Base-by-base conservation (phyloP, 1,140 invertebrate genomes). In the Caenorhabditis remanei region DNA sequence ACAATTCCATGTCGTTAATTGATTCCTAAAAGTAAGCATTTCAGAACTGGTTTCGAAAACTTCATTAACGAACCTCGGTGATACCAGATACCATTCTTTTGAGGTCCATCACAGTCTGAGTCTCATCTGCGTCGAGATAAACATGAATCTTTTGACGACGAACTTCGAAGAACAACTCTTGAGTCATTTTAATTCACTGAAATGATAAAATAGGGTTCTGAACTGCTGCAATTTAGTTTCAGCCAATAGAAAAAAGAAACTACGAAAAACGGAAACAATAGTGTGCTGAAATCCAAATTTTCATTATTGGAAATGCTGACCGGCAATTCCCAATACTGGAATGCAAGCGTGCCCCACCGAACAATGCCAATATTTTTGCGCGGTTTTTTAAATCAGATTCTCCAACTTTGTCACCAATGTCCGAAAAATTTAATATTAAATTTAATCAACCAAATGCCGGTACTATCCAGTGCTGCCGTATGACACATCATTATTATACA, bases 1-100 rank as follows among this genome's bases (percentile, higher is more conserved):
- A 79, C n/a, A 79, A n/a, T n/a, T 79, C 71, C 71, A 79, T 24
- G 46, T 50, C 14, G 11, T 24, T 21, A 6, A 50, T n/a, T 32
- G 71, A 1, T 7, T 79, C 71, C 91, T 92, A 48, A 86, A 84
- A 87, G 53, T 14, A 63, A 24, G 1, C 5, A 89, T n/a, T 71
- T 48, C 21, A 88, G 4, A 84, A 83, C 21, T 9, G 46, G 24
- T 40, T 16, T 6, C 21, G 40, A 87, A 46, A 14, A 7, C 32
- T 71, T 21, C 7, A 24, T 2, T 46, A 75, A 71, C 32, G 13
- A 43, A 58, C 82, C 21, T 41, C 7, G 14, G 32, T 58, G 53
- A 79, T 79, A 21, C 71, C 71, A 8, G 43, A n/a, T 21, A 79
- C 21, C 46, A 85, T 85, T 75, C 14, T 8, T 75, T 61, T 55